phyloP scores from a whole-genome alignment of 2,113 vertebrate genomes.

The Scatophagus argus region DNA sequence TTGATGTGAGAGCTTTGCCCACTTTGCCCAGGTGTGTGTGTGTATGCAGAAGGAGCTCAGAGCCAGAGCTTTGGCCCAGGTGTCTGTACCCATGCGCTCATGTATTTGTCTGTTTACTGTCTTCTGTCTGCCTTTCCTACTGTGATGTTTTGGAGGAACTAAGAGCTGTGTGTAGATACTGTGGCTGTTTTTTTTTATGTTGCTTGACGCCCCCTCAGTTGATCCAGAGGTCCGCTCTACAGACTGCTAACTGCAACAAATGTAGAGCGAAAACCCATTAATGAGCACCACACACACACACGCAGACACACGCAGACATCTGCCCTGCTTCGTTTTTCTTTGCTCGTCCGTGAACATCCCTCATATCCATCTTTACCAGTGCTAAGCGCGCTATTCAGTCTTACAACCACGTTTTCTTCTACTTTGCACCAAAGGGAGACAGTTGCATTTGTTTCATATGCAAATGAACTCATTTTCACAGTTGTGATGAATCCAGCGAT shows the following conservation, averaged over 20 bases:
- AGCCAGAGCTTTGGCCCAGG: slow-evolving; percentile 14
- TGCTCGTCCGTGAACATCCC: not conserved
- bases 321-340: slow-evolving; percentile 16
- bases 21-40: slow-evolving; percentile 13
- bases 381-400: not conserved
- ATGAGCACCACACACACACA: slow-evolving; percentile 47
- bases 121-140: slow-evolving; percentile 36
- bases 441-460: not conserved
- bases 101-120: slow-evolving; percentile 44
- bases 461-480: not conserved
- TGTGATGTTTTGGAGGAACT: slow-evolving; percentile 40
- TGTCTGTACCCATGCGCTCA: slow-evolving; percentile 9
- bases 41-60: slow-evolving; percentile 13
- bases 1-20: slow-evolving; percentile 43
- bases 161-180: slow-evolving; percentile 39
- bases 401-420: not conserved
- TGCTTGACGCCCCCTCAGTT: slow-evolving; percentile 67
- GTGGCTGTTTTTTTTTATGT: slow-evolving; percentile 66
- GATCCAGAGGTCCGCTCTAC: slow-evolving; percentile 61
- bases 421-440: not conserved
- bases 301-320: slow-evolving; percentile 24
- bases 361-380: not conserved
- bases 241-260: slow-evolving; percentile 56
- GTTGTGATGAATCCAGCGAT: not conserved
- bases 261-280: slow-evolving; percentile 46